Evolutionary conservation across 1,140 invertebrate species (phyloP).

Genomic region (Eumeta japonica): DNA sequence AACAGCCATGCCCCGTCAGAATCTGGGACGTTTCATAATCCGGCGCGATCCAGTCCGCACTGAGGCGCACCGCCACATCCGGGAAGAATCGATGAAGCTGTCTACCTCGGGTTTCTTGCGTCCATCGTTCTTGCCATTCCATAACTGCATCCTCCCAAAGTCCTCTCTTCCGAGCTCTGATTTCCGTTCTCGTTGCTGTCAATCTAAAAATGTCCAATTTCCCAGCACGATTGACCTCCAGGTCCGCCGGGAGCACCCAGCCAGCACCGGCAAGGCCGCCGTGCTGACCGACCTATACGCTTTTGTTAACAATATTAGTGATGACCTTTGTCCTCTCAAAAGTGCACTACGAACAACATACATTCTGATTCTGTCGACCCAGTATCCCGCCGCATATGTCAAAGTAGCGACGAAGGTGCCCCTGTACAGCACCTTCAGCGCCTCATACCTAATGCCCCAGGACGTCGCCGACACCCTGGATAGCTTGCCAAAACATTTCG

Average conservation of each 20-base stretch:
- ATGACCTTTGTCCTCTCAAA: constrained; percentile 12
- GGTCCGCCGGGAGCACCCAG: constrained; percentile 15
- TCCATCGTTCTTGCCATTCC: constrained; percentile 9
- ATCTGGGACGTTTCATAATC: constrained; percentile 4
- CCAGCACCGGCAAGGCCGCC: constrained; percentile 14
- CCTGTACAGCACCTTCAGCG: constrained; percentile 15
- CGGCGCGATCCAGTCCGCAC: not conserved
- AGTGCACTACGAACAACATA: constrained; percentile 7
- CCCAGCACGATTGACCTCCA: constrained; percentile 8
- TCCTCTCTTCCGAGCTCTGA: not conserved
- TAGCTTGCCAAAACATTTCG: constrained; percentile 8
- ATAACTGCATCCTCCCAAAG: constrained; percentile 3
- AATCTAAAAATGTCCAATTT: not conserved
- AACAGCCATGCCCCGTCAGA: no score
- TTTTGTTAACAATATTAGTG: constrained; percentile 12
- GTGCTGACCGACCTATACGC: constrained; percentile 18
- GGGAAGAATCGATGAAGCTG: not conserved
- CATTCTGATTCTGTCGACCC: constrained; percentile 7
- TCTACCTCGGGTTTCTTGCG: constrained; percentile 1
- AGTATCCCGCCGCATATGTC: constrained; percentile 21
- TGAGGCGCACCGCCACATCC: not conserved
- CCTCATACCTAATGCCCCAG: constrained; percentile 15
- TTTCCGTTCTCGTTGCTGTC: not conserved
- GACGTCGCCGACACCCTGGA: constrained; percentile 11
- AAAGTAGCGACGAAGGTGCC: constrained; percentile 16